phyloP scores from a whole-genome alignment of 2,113 vertebrate species.

The Aleadryas rufinucha region DNA sequence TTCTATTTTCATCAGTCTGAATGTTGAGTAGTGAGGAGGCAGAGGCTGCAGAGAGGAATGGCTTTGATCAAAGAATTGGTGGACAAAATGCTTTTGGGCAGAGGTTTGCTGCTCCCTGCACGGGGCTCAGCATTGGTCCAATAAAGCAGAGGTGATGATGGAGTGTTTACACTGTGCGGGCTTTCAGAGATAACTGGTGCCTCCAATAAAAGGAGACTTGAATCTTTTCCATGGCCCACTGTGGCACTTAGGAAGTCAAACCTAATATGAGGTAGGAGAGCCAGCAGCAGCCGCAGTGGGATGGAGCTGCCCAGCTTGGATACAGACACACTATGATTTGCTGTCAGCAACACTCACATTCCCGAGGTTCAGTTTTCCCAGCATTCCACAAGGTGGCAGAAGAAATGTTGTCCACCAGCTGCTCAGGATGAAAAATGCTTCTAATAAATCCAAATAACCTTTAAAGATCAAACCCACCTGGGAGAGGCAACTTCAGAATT shows the following conservation, averaged over 20 bases:
- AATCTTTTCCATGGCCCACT: neutral
- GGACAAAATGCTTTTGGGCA: neutral
- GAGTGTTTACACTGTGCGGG: neutral
- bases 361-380: neutral
- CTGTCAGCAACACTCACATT: neutral
- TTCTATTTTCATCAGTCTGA: neutral
- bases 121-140: rapidly evolving
- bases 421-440: slow-evolving; percentile 63
- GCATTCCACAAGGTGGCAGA: slow-evolving; percentile 65
- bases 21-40: neutral
- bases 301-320: neutral
- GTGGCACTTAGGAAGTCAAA: neutral
- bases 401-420: neutral
- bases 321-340: neutral
- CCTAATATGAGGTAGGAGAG: neutral
- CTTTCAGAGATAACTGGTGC: neutral
- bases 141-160: neutral
- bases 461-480: slow-evolving; percentile 60
- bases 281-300: neutral
- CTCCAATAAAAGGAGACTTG: neutral
- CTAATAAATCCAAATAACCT: slow-evolving; percentile 70
- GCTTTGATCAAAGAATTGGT: neutral
- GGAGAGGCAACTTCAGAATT: slow-evolving; percentile 42
- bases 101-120: neutral
- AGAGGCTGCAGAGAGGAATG: neutral